These are phyloP conservation scores for Lagenorhynchus albirostris DNA, from an alignment of 2,113 vertebrate species.

Conservation along the genomic window DNA sequence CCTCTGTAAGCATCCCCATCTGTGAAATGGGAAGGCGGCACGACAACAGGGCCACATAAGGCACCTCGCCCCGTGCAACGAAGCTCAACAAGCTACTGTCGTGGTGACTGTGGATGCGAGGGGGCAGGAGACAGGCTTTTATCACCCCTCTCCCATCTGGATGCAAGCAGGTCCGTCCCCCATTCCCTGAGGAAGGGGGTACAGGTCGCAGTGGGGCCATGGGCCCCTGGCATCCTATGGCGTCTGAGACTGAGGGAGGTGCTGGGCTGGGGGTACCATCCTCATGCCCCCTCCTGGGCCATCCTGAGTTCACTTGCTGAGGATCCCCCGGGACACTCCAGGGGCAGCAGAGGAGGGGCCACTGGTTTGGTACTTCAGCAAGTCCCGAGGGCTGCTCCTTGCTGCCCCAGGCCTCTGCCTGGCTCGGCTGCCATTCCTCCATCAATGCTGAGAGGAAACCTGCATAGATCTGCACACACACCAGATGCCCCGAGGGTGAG, in stretches of 20 bases:
- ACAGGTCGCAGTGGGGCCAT: background rate
- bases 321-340: background rate
- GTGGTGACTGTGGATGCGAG: background rate
- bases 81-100: too few relatives aligned
- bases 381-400: background rate
- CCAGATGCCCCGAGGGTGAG: background rate
- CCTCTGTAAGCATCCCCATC: background rate
- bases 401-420: background rate
- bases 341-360: background rate
- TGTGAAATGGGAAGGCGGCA: background rate
- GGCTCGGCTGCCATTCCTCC: background rate
- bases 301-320: background rate
- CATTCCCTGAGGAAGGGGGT: background rate
- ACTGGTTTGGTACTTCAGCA: background rate
- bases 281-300: background rate
- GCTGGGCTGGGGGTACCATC: background rate
- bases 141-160: background rate
- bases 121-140: background rate
- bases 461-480: background rate
- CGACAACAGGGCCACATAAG: background rate
- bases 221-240: background rate
- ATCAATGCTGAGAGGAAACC: background rate
- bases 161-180: background rate
- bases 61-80: fast-evolving
- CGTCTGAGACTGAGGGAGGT: background rate